A percentile compares a stretch with the other conserved stretches of the same genome.
These are phyloP conservation scores for Danio kyathit DNA, from an alignment of 2,797 vertebrate species.

Conservation along the genomic window DNA sequence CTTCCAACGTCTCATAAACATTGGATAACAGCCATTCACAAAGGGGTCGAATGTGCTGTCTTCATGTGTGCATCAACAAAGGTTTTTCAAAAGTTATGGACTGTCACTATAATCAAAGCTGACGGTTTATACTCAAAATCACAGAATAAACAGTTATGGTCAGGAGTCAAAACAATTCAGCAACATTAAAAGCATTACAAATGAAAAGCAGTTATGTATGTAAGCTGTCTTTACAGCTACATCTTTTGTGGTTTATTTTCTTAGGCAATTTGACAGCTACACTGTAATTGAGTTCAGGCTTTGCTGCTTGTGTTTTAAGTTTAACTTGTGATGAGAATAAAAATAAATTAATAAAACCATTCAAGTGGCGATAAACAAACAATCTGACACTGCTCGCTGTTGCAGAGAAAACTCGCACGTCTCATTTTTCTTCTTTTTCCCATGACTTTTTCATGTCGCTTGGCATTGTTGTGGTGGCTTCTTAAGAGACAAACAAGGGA, in stretches of 20 bases:
- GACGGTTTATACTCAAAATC: conserved; percentile 33
- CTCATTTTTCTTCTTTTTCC: conserved; percentile 13
- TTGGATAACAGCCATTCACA: conserved; percentile 14
- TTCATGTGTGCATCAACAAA: conserved; percentile 7
- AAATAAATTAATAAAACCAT: conserved; percentile 28
- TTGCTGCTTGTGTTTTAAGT: conserved; percentile 25
- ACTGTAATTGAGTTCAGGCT: conserved; percentile 32
- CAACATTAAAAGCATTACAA: conserved; percentile 44
- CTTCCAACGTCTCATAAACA: conserved; percentile 15
- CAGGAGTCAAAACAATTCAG: conserved; percentile 38
- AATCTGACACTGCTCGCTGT: conserved; percentile 1
- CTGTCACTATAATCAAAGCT: conserved; percentile 28
- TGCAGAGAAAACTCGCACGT: not conserved
- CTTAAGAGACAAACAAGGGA: conserved; percentile 22
- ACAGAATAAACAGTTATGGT: conserved; percentile 33
- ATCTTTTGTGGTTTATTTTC: conserved; percentile 35
- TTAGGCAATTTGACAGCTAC: conserved; percentile 32
- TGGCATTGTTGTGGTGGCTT: not conserved
- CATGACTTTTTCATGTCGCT: conserved; percentile 27
- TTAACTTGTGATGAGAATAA: conserved; percentile 33
- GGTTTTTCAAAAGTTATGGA: conserved; percentile 16
- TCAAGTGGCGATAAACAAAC: conserved; percentile 27
- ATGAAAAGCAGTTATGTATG: conserved; percentile 27
- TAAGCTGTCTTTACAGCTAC: not conserved
- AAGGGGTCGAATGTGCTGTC: not conserved